Evolutionary conservation across 2,797 vertebrate species (phyloP).

Genomic region (Menidia menidia): DNA sequence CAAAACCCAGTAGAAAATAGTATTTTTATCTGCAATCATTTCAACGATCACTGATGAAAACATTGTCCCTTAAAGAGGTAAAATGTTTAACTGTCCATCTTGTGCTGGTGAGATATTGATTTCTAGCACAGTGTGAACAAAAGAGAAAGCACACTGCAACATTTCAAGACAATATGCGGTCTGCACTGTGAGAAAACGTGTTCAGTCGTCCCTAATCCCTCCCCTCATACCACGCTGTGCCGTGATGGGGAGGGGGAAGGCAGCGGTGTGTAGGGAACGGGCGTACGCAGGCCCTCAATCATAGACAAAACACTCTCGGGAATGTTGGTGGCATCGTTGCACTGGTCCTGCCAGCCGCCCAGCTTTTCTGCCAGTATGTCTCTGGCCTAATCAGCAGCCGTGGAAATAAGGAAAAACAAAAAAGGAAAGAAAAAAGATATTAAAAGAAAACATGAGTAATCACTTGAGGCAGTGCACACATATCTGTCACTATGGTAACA

Average conservation of each 20-base stretch:
- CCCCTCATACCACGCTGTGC: slow-evolving; percentile 83
- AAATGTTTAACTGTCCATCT: neutral
- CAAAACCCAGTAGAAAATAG: neutral
- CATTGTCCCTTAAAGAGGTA: neutral
- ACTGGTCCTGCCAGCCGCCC: slow-evolving; percentile 93
- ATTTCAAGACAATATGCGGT: neutral
- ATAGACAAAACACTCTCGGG: slow-evolving; percentile 88
- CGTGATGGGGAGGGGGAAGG: slow-evolving; percentile 89
- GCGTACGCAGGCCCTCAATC: slow-evolving; percentile 90
- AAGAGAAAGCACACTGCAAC: neutral
- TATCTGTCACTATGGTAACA: slow-evolving; percentile 48
- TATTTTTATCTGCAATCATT: neutral
- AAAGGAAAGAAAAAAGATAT: slow-evolving; percentile 40
- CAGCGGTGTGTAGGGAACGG: slow-evolving; percentile 87
- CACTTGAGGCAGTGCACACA: slow-evolving; percentile 4
- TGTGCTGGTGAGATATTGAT: neutral
- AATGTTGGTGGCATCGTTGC: slow-evolving; percentile 90
- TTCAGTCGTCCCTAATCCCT: neutral
- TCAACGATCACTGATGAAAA: neutral
- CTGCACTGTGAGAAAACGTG: neutral
- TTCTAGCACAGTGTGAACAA: slow-evolving; percentile 2
- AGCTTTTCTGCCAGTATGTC: slow-evolving; percentile 90
- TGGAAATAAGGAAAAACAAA: slow-evolving; percentile 11
- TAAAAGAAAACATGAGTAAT: slow-evolving; percentile 42
- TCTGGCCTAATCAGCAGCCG: slow-evolving; percentile 61